Evolutionary conservation across 1,140 invertebrate species (phyloP).

Genomic region (Lethrus apterus): DNA sequence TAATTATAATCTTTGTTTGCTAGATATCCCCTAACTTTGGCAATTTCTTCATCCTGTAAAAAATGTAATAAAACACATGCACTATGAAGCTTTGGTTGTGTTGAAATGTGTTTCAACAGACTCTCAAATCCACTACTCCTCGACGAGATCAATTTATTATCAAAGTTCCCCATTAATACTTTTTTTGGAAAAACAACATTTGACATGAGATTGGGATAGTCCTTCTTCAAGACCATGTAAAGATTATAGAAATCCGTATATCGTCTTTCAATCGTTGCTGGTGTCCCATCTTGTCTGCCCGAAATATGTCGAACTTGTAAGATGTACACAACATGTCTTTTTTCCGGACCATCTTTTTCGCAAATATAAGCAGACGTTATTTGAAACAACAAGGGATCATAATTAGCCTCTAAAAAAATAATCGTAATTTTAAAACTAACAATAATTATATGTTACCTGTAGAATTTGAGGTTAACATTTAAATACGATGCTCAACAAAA

Average conservation of each 20-base stretch:
- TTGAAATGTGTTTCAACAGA: conserved; percentile 54
- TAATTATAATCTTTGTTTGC: conserved; percentile 53
- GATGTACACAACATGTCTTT: conserved; percentile 57
- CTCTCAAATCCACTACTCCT: conserved; percentile 65
- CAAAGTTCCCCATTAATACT: conserved; percentile 67
- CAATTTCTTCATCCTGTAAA: conserved; percentile 59
- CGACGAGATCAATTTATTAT: conserved; percentile 58
- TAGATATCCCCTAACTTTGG: conserved; percentile 53
- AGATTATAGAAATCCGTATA: conserved; percentile 71
- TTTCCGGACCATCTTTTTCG: conserved; percentile 46
- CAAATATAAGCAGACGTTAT: conserved; percentile 44
- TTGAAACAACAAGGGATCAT: conserved; percentile 38
- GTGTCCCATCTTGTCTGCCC: conserved; percentile 46
- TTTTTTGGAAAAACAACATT: conserved; percentile 65
- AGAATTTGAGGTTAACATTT: conserved; percentile 3
- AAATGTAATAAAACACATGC: conserved; percentile 57
- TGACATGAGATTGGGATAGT: conserved; percentile 50
- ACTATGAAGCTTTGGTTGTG: conserved; percentile 50
- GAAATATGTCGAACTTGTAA: conserved; percentile 50
- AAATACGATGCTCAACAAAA: neutral
- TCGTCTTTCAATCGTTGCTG: conserved; percentile 59
- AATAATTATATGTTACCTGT: conserved; percentile 3
- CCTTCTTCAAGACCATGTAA: conserved; percentile 54
- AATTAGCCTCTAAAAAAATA: neutral
- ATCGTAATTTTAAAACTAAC: neutral